Base-by-base conservation (phyloP, 2,113 vertebrate species). In the Bombycilla garrulus region DNA sequence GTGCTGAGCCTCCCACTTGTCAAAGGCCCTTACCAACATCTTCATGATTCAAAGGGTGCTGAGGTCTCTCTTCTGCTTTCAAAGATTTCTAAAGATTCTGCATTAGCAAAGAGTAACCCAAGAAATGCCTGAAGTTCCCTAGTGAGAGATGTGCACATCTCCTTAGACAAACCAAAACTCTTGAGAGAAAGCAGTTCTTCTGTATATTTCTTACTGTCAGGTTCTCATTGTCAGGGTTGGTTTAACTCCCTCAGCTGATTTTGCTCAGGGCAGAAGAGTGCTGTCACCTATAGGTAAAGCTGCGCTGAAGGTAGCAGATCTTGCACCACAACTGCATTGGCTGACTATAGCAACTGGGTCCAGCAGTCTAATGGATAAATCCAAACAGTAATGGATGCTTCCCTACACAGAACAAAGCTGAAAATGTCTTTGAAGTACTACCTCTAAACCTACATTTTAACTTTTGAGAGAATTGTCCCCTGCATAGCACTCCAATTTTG, bases 291-390 rank as follows among this genome's bases (percentile, higher is more conserved):
- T 17, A 25, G 25, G 10, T 45, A 40, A 78, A 66, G 21, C 33
- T 76, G 4, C 58, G 77, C 58, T 70, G 77, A 61, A 78, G 14
- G 42, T 38, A 23, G 14, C 23, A 64, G 18, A n/a, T 50, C 35
- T 40, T 9, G 3, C n/a, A 18, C 0, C 0, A 3, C 29, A 28
- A 3, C 11, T 2, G 0, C 1, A 0, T 35, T 76, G 38, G 16
- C 26, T 60, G 25, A 25, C 4, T 25, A 4, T 2, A 67, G 40
- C 53, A 50, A 3, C 33, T 29, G 58, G 2, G 4, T 83, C 48
- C 80, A 64, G 38, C 16, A 72, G 17, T 8, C 14, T 56, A 50
- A 12, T 11, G 23, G 28, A 13, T 33, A 35, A 61, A 53, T 89
- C 31, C 42, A 81, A 50, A 51, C 2, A 57, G n/a, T 17, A 70